Evolutionary conservation across 2,797 vertebrate species (phyloP), one percentile per base, ranked within the genome.

Genomic region (Limosa lapponica): DNA sequence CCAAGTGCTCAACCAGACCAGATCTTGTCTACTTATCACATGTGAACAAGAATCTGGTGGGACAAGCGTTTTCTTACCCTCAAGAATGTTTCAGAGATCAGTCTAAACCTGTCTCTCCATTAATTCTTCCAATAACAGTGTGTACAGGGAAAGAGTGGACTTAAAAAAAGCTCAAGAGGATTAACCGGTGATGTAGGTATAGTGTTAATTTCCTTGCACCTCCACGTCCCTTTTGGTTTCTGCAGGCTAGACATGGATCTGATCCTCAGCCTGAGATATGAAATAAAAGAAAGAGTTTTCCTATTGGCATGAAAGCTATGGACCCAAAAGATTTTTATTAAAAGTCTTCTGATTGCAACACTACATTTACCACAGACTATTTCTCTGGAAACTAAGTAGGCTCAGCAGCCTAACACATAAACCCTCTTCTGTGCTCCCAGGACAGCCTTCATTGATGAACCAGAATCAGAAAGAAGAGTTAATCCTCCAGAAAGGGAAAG

Each of bases 381-480:
- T 86, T 86, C 61, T 72, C 52, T 83, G 43, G 84, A 96, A 74
- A 20, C 17, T 24, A 87, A 13, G 34, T 5, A 65, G 19, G 20
- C 9, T 75, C 49, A 82, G 54, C 39, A 71, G 52, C 39, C 19
- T 46, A 81, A n/a, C 28, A 71, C 19, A 62, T 85, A 62, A 93
- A 41, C 27, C 17, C 3, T 48, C 8, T 15, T 66, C 64, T 83
- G 18, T 66, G 36, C 17, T 94, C 15, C 30, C 51, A 81, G 44
- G 7, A 72, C 19, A 90, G 39, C 23, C 16, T 34, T 90, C 61
- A 69, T 0, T 27, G 61, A n/a, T 3, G 4, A 88, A 43, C 16
- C 52, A 85, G 67, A 85, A 83, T 54, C 69, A 73, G 69, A 95
- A 94, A 61, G 75, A 94, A 43, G 54, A 81, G 36, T 62, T 84